These are phyloP conservation scores for Gymnosoma rotundatum DNA, from an alignment of 2,888 invertebrate species.

Conservation along the genomic window DNA sequence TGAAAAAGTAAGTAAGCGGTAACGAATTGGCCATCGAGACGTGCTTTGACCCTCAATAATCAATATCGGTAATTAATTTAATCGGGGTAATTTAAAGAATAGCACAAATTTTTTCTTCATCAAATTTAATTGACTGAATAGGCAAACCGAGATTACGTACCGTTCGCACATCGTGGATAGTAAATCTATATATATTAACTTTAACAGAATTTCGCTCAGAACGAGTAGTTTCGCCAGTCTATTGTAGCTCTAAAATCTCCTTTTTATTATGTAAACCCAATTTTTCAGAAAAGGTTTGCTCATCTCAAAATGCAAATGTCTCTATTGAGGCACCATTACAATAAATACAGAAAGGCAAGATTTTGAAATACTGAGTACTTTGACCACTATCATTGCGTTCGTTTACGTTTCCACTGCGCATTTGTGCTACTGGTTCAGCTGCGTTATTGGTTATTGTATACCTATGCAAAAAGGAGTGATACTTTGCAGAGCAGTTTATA, in stretches of 20 bases:
- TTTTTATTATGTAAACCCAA: background rate
- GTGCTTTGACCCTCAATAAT: no score
- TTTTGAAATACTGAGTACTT: background rate
- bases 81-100: no score
- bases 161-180: conserved; percentile 22
- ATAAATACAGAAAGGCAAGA: conserved; percentile 3
- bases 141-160: conserved; percentile 42
- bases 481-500: conserved; percentile 25
- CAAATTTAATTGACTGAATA: conserved; percentile 5
- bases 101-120: no score
- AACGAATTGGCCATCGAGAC: no score
- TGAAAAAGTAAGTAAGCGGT: no score
- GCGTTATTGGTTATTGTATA: no score
- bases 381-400: background rate
- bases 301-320: conserved; percentile 48
- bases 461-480: no score
- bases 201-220: background rate
- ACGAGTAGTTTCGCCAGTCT: conserved; percentile 3
- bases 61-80: no score
- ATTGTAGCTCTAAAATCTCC: conserved; percentile 34
- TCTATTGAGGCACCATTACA: background rate
- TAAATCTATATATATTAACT: no score
- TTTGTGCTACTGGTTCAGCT: no score
- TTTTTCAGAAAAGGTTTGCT: conserved; percentile 14
- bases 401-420: conserved; percentile 15